Base-by-base conservation (phyloP, 2,113 vertebrate species). In the Vicugna pacos region DNA sequence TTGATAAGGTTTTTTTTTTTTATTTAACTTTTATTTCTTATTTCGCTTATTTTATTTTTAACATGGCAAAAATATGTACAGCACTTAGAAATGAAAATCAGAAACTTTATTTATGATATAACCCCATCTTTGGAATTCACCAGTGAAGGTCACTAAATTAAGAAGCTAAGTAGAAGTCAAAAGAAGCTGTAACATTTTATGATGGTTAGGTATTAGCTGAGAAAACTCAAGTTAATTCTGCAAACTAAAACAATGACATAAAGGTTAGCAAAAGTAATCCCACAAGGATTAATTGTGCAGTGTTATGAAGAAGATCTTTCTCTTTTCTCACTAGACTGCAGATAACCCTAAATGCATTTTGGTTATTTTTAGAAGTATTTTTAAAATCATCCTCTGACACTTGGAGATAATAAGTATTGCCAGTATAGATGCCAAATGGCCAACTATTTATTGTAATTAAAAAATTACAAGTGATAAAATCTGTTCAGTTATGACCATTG, bases 211-310 rank as follows among this genome's bases (percentile, higher is more conserved):
- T 84, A 89, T 93, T 97, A 95, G 20, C 26, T 95, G 77, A 96
- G 65, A 60, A 94, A 90, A 91, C 48, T 64, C 11, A 84, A 54
- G 26, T 69, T 65, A 91, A 91, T 93, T 93, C 54, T 96, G n/a
- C 32, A 92, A 88, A 73, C 73, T 89, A 64, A 75, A 54, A 82
- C 22, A 83, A 38, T 67, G 76, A 93, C 8, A 19, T 38, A 87
- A 56, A 56, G 10, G n/a, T 77, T 65, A 79, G 38, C 42, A 91
- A 52, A 84, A 94, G 70, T 81, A 96, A 93, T 75, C 32, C 10
- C 17, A 24, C 28, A 84, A 48, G 20, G 19, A 60, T 69, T 83
- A 95, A 77, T 75, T 86, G 42, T 95, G 3, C 20, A 60, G 26
- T 56, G 20, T 58, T 87, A 35, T n/a, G 22, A 17, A 85, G 67